A percentile compares a stretch with the other conserved stretches of the same genome.
phyloP scores from a whole-genome alignment of 2,797 vertebrate species.

The Paguma larvata region DNA sequence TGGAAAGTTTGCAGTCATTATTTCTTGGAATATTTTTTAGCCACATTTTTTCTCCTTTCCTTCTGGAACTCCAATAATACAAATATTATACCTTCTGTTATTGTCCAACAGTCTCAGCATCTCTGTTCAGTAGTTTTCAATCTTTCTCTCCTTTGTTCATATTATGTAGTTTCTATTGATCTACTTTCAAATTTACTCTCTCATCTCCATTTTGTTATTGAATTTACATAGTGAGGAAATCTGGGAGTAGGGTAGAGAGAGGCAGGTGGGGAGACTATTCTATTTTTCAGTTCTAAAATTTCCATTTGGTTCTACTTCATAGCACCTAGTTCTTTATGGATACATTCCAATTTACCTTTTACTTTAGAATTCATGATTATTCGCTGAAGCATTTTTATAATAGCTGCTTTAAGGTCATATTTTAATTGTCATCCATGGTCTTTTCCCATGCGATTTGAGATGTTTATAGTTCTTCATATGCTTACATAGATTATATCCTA shows the following conservation, averaged over 20 bases:
- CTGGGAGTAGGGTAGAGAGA: rapidly evolving
- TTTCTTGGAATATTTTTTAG: background rate
- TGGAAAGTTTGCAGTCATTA: background rate
- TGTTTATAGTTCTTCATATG: background rate
- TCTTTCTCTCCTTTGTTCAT: background rate
- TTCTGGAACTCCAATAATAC: background rate
- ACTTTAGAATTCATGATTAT: background rate
- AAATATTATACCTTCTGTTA: background rate
- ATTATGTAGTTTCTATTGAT: background rate
- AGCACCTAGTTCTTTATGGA: background rate
- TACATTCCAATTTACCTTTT: background rate
- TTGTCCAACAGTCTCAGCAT: background rate
- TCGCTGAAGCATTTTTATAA: background rate
- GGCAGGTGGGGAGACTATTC: rapidly evolving
- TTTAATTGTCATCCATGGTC: background rate
- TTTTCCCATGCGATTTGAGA: background rate
- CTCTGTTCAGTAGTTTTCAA: background rate
- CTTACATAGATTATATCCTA: background rate
- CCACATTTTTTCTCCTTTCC: background rate
- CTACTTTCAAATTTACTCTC: background rate
- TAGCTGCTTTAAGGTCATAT: background rate
- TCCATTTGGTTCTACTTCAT: background rate
- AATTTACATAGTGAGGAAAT: background rate
- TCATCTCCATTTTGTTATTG: background rate
- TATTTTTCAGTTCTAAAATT: background rate